Evolutionary conservation across 30 jellyfish, hydroid and myxozoan genomes (phyloP), one percentile per base, ranked within the genome.

Genomic region (Aurelia aurita complex sp. Pacific): DNA sequence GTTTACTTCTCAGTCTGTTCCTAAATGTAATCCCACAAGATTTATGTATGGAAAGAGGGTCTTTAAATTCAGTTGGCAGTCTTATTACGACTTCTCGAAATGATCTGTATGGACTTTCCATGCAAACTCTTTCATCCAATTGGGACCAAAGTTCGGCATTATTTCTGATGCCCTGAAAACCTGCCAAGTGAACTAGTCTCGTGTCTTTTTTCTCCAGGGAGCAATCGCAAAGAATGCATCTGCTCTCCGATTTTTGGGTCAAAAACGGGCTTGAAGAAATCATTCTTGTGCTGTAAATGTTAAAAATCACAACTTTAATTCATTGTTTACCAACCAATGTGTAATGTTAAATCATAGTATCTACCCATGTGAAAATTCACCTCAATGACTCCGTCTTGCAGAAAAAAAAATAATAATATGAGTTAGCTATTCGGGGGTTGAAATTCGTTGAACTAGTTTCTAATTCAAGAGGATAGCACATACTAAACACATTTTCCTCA

Each of bases 11-110:
- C 77, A 77, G 77, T 77, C 77, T 77, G 88, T 77, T 77, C 66
- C 88, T 59, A 59, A 77, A 77, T 55, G 67, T 77, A 77, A 77
- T 77, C 64, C 77, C 88, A 77, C 76, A 77, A 19, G 79, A 77
- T 77, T 77, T 55, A 77, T 77, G 88, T 3, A 77, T 61, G 77
- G 64, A 77, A 10, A 77, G n/a, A n/a, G n/a, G n/a, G n/a, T n/a
- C n/a, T n/a, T n/a, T n/a, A n/a, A n/a, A n/a, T n/a, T n/a, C n/a
- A n/a, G n/a, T n/a, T n/a, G n/a, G n/a, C n/a, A n/a, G n/a, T n/a
- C n/a, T n/a, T n/a, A n/a, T n/a, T n/a, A n/a, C n/a, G n/a, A n/a
- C n/a, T n/a, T n/a, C n/a, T n/a, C n/a, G n/a, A n/a, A n/a, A n/a
- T n/a, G n/a, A n/a, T n/a, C n/a, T n/a, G n/a, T n/a, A n/a, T n/a